Conservation (phyloP, 2,113 vertebrate species). For the Chaetops frenatus region DNA sequence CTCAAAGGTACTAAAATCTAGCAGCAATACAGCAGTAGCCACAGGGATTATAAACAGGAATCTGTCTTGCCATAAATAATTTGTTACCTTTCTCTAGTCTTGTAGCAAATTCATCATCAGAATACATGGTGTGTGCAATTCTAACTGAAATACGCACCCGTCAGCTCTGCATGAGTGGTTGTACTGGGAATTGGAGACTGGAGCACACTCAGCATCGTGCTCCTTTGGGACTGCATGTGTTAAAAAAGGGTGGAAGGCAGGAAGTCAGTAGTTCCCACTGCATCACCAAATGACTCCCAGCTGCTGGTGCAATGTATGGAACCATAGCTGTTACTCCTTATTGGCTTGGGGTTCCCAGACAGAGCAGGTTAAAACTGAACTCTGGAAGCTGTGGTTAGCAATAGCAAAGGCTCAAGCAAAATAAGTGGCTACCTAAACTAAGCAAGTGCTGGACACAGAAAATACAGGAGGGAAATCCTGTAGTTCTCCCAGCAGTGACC, state of each 20-base stretch:
- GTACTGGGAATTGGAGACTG: neutral
- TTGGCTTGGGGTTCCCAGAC: neutral
- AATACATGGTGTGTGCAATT: neutral
- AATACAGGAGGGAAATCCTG: neutral
- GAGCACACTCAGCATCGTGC: neutral
- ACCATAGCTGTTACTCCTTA: neutral
- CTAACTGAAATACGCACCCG: neutral
- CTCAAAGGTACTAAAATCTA: neutral
- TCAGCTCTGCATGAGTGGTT: neutral
- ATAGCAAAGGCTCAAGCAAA: neutral
- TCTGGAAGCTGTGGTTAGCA: neutral
- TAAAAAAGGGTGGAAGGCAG: neutral
- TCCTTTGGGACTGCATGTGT: neutral
- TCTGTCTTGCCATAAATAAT: neutral
- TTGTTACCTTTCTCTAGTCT: neutral
- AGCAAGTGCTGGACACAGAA: neutral
- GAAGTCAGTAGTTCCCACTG: neutral
- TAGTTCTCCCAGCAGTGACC: neutral
- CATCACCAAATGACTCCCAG: neutral
- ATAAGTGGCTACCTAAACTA: neutral
- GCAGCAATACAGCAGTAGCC: neutral
- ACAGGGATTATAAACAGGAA: neutral
- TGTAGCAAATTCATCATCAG: neutral
- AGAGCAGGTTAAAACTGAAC: neutral
- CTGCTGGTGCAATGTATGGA: neutral